A percentile compares a stretch with the other conserved stretches of the same genome.
These are phyloP conservation scores for Antechinus stuartii DNA, from an alignment of 2,113 vertebrate genomes.

Conservation along the genomic window DNA sequence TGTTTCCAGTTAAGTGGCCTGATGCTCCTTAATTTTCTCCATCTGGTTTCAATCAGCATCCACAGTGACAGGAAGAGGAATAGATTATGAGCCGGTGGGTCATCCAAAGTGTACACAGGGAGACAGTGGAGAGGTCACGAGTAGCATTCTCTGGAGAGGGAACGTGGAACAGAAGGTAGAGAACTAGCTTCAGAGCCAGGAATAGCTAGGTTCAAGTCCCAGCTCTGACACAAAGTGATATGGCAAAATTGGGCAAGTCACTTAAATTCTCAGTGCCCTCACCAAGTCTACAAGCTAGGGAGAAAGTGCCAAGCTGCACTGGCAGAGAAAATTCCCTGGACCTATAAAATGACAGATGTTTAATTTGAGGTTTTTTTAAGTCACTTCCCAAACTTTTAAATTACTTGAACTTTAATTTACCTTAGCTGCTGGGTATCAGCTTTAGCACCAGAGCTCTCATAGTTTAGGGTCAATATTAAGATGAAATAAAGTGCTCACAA, in stretches of 20 bases:
- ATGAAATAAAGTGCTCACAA: background rate
- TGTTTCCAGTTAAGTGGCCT: background rate
- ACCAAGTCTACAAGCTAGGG: background rate
- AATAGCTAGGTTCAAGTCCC: background rate
- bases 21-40: background rate
- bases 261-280: background rate
- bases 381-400: background rate
- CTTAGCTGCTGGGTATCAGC: background rate
- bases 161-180: background rate
- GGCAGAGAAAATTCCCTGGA: background rate
- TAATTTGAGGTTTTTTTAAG: background rate
- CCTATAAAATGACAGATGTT: background rate
- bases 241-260: background rate
- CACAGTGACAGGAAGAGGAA: background rate
- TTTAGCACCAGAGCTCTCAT: background rate
- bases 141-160: background rate
- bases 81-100: background rate
- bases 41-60: background rate
- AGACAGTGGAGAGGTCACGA: background rate
- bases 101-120: background rate
- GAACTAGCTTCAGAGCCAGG: background rate
- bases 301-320: background rate
- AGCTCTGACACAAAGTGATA: background rate
- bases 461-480: background rate
- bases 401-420: background rate